Base-by-base conservation (phyloP, 2,797 vertebrate species). In the Choloepus didactylus region DNA sequence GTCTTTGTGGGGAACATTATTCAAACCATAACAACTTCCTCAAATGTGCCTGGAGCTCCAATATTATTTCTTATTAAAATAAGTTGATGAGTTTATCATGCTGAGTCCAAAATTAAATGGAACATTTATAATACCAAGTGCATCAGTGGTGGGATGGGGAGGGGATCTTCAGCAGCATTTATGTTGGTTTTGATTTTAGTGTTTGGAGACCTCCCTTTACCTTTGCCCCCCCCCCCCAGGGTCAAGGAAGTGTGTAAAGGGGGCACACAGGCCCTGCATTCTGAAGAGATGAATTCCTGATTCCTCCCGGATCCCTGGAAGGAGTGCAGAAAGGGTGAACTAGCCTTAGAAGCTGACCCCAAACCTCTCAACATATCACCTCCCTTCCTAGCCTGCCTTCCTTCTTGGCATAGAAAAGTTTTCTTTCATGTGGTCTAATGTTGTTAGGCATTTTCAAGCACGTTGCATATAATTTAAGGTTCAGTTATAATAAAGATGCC, bases 241-340 rank as follows among this genome's bases (percentile, higher is more conserved):
- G 35, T 67, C 9, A 6, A 54, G 66, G 29, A 56, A 72, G 60
- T n/a, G 9, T 10, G 9, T n/a, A 51, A 62, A 1, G 54, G 15
- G 12, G 67, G 2, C 0, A n/a, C 7, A 14, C 41, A 27, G n/a
- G 29, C 46, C 12, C 27, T 77, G 54, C 29, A 23, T 0, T 31
- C 49, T 29, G 35, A 62, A 87, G 25, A n/a, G 23, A 51, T 6
- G 31, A 54, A 19, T 3, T 46, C 3, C 5, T 64, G 38, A 11
- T 49, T 76, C 21, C 38, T 79, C 25, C 8, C 27, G 44, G 60
- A 19, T 9, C 49, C 41, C 9, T 5, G 7, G 9, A 23, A 18
- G 59, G 35, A 90, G 15, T 27, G 11, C 35, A 12, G 12, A 59
- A 64, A 81, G 9, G 21, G 41, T 18, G 29, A n/a, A 67, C 6